phyloP scores from a whole-genome alignment of 2,888 invertebrate genomes.

The Apotomis capreana region DNA sequence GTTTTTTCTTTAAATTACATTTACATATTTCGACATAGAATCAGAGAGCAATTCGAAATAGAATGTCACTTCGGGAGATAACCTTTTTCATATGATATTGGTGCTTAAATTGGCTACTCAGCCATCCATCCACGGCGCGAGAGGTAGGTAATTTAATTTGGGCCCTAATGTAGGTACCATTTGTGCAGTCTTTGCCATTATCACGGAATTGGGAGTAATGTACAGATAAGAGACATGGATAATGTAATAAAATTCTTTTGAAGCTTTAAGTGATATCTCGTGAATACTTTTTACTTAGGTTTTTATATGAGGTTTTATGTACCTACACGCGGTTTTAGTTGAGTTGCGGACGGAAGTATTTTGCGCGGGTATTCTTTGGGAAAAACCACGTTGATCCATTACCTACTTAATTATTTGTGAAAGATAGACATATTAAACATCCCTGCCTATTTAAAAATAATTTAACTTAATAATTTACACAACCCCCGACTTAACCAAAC shows the following conservation, averaged over 20 bases:
- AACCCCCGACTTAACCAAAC: no score
- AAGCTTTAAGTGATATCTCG: slow-evolving; percentile 20
- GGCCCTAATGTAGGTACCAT: slow-evolving; percentile 37
- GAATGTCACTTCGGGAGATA: slow-evolving; percentile 26
- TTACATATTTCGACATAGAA: slow-evolving; percentile 17
- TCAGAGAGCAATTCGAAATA: slow-evolving; percentile 21
- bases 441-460: no score
- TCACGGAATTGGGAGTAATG: slow-evolving; percentile 34
- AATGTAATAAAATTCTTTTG: slow-evolving; percentile 30
- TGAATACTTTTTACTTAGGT: slow-evolving; percentile 10
- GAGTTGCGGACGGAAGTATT: no score
- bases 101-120: slow-evolving; percentile 36
- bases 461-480: no score
- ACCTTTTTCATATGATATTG: slow-evolving; percentile 34
- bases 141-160: slow-evolving; percentile 37
- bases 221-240: slow-evolving; percentile 29
- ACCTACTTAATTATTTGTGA: no score
- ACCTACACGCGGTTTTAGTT: no score
- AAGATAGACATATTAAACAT: no score
- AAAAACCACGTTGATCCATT: no score
- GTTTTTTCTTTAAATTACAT: background rate
- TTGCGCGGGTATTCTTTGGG: no score
- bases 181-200: slow-evolving; percentile 37
- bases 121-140: slow-evolving; percentile 32
- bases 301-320: background rate